Evolutionary conservation across 2,888 invertebrate genomes (phyloP).

Genomic region (Pachydiplax longipennis): DNA sequence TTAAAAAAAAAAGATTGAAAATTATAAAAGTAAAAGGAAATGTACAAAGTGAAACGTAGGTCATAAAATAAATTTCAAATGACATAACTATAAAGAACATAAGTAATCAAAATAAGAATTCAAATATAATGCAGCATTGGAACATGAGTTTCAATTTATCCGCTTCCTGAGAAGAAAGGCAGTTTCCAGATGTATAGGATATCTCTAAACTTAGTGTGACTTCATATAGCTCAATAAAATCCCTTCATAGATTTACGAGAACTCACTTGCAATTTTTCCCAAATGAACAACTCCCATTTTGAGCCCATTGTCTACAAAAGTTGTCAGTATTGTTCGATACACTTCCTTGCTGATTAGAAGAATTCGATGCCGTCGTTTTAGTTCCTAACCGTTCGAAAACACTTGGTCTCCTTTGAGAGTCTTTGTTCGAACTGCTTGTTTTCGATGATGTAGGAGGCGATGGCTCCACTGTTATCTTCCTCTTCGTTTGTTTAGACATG

Average conservation of each 20-base stretch:
- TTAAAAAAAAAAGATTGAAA: background rate
- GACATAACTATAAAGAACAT: background rate
- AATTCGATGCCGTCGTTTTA: conserved; percentile 66
- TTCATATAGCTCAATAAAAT: background rate
- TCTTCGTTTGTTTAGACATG: conserved; percentile 75
- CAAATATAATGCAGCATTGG: background rate
- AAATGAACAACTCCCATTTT: conserved; percentile 79
- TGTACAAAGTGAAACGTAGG: background rate
- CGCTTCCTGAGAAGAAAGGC: background rate
- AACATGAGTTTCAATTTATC: background rate
- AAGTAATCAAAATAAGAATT: background rate
- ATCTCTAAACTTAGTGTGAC: background rate
- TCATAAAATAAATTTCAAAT: background rate
- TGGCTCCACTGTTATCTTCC: conserved; percentile 79
- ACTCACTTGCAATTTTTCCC: conserved; percentile 76
- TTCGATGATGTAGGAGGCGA: conserved; percentile 27
- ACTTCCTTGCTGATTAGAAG: conserved; percentile 55
- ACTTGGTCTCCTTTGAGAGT: conserved; percentile 71
- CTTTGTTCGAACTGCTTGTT: conserved; percentile 69
- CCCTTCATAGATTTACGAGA: background rate
- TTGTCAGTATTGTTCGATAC: conserved; percentile 57
- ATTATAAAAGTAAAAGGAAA: background rate
- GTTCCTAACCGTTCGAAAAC: conserved; percentile 85
- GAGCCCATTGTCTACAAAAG: conserved; percentile 79
- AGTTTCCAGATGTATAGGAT: background rate